Evolutionary conservation across 1,140 invertebrate genomes (phyloP).

Genomic region (Tetranychus cinnabarinus): DNA sequence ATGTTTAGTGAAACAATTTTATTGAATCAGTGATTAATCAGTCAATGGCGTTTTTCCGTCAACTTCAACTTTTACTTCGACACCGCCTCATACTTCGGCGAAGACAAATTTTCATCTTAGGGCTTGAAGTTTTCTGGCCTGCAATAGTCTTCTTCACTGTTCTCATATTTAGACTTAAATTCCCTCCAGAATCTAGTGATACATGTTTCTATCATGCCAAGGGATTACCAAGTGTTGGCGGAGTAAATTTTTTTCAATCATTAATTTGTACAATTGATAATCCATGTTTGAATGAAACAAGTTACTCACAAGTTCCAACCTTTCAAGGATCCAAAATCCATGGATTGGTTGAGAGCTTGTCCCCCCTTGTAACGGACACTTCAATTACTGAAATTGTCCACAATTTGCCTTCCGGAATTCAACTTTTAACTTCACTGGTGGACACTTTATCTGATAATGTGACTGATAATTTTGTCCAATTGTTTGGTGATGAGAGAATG

Average conservation of each 20-base stretch:
- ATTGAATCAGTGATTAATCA: neutral
- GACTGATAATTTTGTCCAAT: conserved; percentile 2
- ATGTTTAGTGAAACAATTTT: no score
- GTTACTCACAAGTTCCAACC: conserved; percentile 13
- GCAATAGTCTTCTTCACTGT: conserved; percentile 14
- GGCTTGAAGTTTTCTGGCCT: conserved; percentile 15
- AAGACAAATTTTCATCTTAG: conserved; percentile 10
- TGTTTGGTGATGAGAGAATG: conserved; percentile 9
- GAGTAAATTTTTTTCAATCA: conserved; percentile 15
- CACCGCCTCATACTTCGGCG: conserved; percentile 9
- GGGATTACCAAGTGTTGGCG: conserved; percentile 15
- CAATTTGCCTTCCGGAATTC: conserved; percentile 13
- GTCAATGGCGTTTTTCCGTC: conserved; percentile 9
- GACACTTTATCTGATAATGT: conserved; percentile 1
- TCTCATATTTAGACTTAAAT: conserved; percentile 10
- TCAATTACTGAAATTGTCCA: conserved; percentile 11
- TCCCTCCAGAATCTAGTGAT: conserved; percentile 12
- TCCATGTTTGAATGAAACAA: conserved; percentile 12
- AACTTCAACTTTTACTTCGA: conserved; percentile 9
- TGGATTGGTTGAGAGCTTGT: conserved; percentile 11
- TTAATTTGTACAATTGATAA: conserved; percentile 16
- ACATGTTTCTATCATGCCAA: conserved; percentile 16
- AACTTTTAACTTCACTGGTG: conserved; percentile 12
- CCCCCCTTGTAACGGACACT: conserved; percentile 11
- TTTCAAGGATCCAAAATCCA: conserved; percentile 15